Conservation (phyloP, 2,888 invertebrate species). For the Oegoconia quadripuncta region DNA sequence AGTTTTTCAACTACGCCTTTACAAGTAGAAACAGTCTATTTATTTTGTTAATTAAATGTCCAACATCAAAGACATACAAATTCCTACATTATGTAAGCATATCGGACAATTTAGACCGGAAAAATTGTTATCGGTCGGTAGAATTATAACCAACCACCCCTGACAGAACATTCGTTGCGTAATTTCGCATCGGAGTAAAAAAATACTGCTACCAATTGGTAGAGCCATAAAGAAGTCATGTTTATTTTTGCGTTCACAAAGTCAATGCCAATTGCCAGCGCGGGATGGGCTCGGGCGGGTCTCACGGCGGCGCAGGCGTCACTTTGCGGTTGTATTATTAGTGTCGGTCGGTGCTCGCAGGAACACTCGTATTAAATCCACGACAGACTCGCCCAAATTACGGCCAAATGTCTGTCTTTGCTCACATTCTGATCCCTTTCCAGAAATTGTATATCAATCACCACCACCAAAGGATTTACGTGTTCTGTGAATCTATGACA, state of each 20-base stretch:
- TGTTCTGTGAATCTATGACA: no score
- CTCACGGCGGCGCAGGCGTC: conserved; percentile 25
- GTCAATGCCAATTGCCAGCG: conserved; percentile 48
- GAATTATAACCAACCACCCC: neutral
- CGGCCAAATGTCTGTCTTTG: conserved; percentile 7
- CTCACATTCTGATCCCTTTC: conserved; percentile 3
- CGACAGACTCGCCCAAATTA: conserved; percentile 12
- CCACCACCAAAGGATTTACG: neutral
- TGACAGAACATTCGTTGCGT: conserved; percentile 20
- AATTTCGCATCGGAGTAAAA: conserved; percentile 32
- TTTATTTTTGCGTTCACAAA: conserved; percentile 61
- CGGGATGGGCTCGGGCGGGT: conserved; percentile 25
- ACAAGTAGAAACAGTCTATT: no score
- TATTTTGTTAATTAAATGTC: no score
- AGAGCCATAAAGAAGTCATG: conserved; percentile 50
- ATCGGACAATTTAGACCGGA: no score
- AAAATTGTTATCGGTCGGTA: neutral
- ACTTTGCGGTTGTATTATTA: conserved; percentile 37
- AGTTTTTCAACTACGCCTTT: no score
- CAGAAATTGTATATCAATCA: neutral
- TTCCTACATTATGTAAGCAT: no score
- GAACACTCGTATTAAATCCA: conserved; percentile 20
- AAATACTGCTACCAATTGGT: conserved; percentile 31
- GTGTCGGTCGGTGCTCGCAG: conserved; percentile 23
- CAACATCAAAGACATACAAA: no score